Evolutionary conservation across 1,140 invertebrate species (phyloP).

Genomic region (Sitobion miscanthi): DNA sequence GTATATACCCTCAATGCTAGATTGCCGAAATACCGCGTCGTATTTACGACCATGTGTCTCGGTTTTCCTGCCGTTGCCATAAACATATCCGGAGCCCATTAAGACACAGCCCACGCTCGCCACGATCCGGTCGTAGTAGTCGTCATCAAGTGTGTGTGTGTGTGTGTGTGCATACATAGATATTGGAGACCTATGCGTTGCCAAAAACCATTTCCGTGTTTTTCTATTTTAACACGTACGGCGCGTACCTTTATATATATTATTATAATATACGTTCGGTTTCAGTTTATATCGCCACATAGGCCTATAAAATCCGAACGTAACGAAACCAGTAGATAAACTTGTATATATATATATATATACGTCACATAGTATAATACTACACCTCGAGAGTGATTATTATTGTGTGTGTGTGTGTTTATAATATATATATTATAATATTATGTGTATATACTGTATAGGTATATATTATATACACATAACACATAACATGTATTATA

Average conservation of each 20-base stretch:
- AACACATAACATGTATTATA: background rate
- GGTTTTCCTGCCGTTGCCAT: slow-evolving; percentile 41
- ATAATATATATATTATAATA: background rate
- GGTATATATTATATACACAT: background rate
- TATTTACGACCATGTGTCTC: slow-evolving; percentile 49
- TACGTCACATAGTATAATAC: background rate
- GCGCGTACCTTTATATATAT: background rate
- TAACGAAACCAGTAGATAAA: slow-evolving; percentile 4
- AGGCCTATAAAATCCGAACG: slow-evolving; percentile 9
- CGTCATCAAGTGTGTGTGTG: slow-evolving; percentile 22
- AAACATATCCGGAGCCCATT: slow-evolving; percentile 52
- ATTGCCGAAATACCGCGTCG: slow-evolving; percentile 34
- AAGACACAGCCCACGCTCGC: slow-evolving; percentile 50
- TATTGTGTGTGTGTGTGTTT: background rate
- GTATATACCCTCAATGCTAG: background rate
- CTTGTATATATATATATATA: background rate
- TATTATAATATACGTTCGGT: background rate
- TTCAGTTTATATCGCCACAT: slow-evolving; percentile 21
- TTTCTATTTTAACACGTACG: slow-evolving; percentile 45
- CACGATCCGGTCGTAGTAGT: slow-evolving; percentile 44
- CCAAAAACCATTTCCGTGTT: slow-evolving; percentile 55
- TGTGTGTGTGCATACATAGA: background rate
- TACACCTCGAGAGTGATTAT: background rate
- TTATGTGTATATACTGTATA: background rate
- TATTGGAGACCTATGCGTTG: slow-evolving; percentile 27